Base-by-base conservation (phyloP, 2,888 invertebrate genomes). In the Carabus problematicus region DNA sequence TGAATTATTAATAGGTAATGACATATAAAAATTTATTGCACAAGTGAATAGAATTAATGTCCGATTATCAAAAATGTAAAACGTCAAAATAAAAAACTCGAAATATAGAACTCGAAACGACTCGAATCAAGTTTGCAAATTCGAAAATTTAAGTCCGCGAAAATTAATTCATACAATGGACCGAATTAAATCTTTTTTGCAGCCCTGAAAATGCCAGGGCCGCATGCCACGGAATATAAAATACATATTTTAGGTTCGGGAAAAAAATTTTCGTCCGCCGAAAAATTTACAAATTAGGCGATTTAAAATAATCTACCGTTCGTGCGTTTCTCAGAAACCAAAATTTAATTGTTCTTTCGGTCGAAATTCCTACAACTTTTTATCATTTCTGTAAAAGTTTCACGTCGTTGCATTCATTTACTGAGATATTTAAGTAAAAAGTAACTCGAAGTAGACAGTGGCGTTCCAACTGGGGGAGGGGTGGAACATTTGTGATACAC, bases 351-450 rank as follows among this genome's bases (percentile, higher is more conserved):
- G 73, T 71, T 71, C 71, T 69, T 71, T 66, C 67, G 70, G 69
- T 67, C 70, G 70, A 70, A 72, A 71, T 72, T 58, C 39, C 70
- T 75, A 75, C 72, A 75, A 75, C 75, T 77, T 78, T 78, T 78
- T 76, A 75, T 75, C 77, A 78, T 76, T 77, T 77, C 75, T 76
- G 75, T 75, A 75, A 75, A 78, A 77, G 76, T 76, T 72, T 74
- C 78, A 77, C 76, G 76, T 77, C 71, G 73, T 60, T 73, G 76
- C 73, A 76, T 77, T 76, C 76, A 76, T 77, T 77, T 78, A 76
- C 75, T 75, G 76, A 78, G 77, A 79, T 79, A 79, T 79, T 78
- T 76, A 73, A 73, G 73, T 75, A 76, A 79, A 79, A 79, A 79
- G 76, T 77, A 72, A 70, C 67, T 60, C 49, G n/a, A n/a, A 8